These are phyloP conservation scores for Peromyscus californicus DNA, from an alignment of 2,113 vertebrate genomes.

Conservation along the genomic window DNA sequence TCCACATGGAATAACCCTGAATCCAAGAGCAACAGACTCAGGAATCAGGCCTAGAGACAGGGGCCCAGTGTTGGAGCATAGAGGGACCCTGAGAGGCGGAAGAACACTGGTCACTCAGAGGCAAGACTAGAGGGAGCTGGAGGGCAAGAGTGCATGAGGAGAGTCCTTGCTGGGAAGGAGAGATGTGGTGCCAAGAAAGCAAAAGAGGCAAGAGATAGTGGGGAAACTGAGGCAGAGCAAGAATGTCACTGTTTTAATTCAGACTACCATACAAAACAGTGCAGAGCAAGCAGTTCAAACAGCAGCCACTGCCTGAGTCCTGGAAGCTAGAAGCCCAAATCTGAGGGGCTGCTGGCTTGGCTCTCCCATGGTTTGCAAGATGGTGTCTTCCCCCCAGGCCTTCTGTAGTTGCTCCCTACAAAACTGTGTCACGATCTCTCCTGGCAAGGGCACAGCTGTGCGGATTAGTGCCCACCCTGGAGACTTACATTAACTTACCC, in stretches of 20 bases:
- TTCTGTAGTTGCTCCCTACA: not conserved
- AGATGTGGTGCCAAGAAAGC: not conserved
- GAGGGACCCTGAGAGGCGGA: not conserved
- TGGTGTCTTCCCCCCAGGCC: rapidly evolving
- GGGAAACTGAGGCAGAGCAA: not conserved
- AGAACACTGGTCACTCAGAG: not conserved
- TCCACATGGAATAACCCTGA: not conserved
- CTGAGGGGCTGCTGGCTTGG: rapidly evolving
- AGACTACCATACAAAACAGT: not conserved
- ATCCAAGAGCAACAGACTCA: not conserved
- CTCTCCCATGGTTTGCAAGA: not conserved
- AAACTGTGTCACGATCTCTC: not conserved
- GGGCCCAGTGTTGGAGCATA: not conserved
- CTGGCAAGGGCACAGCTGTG: rapidly evolving
- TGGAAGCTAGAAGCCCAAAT: rapidly evolving
- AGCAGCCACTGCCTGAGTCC: rapidly evolving
- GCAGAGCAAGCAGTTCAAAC: rapidly evolving
- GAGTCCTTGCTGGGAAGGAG: too few species aligned
- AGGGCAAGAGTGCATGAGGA: not conserved
- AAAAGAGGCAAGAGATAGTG: rapidly evolving
- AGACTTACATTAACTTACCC: not conserved
- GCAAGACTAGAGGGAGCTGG: not conserved
- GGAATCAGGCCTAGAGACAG: not conserved
- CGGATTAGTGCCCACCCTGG: not conserved
- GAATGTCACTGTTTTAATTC: rapidly evolving